Percentiles rank a stretch among this genome's conserved stretches.
phyloP scores from a whole-genome alignment of 2,113 vertebrate species.

The Calidris pygmaea region DNA sequence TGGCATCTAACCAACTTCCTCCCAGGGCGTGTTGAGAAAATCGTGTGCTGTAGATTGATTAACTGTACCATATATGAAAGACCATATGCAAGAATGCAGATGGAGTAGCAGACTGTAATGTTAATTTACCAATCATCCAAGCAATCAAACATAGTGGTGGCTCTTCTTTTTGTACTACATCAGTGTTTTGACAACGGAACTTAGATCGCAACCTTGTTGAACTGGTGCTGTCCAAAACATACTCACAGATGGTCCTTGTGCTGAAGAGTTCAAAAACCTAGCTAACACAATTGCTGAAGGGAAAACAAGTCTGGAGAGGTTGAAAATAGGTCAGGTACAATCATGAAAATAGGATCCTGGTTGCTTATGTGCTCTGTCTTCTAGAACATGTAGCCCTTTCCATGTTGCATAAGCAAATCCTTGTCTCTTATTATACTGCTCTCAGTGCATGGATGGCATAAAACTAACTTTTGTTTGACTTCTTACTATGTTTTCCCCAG shows the following conservation, averaged over 20 bases:
- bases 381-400: not conserved
- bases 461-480: not conserved
- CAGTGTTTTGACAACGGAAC: not conserved
- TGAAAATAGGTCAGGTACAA: not conserved
- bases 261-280: not conserved
- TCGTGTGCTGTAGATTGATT: not conserved
- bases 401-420: not conserved
- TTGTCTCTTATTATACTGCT: not conserved
- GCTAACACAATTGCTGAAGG: not conserved
- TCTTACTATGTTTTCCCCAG: not conserved
- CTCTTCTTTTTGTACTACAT: not conserved
- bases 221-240: not conserved
- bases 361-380: not conserved
- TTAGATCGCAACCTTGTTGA: not conserved
- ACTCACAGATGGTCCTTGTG: not conserved
- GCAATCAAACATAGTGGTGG: not conserved
- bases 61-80: not conserved
- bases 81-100: slow-evolving; percentile 27
- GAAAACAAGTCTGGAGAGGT: not conserved
- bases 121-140: not conserved
- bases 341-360: not conserved
- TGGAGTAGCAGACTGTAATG: slow-evolving; percentile 16
- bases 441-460: not conserved
- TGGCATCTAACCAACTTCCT: not conserved
- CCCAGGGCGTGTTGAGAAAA: accelerated